phyloP scores from a whole-genome alignment of 2,113 vertebrate genomes.

The Dicerorhinus sumatrensis region DNA sequence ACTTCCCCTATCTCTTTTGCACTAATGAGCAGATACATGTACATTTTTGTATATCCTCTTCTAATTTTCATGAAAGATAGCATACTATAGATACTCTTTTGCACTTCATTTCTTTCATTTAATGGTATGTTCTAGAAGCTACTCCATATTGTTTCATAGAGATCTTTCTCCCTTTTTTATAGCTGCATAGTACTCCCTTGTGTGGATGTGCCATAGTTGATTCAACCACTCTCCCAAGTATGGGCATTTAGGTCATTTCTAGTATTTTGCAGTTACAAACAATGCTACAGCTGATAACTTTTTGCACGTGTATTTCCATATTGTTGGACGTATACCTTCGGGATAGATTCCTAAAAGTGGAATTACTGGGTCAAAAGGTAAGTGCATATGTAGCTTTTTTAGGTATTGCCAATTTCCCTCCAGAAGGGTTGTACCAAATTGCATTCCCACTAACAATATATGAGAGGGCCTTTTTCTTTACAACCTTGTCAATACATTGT shows the following conservation, averaged over 20 bases:
- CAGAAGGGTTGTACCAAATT: not conserved
- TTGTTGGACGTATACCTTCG: not conserved
- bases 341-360: not conserved
- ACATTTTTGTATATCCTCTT: not conserved
- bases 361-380: conserved; percentile 8
- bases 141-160: not conserved
- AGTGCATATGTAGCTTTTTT: not conserved
- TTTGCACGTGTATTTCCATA: conserved; percentile 12
- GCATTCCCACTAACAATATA: not conserved
- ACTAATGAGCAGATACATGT: not conserved
- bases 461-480: not conserved
- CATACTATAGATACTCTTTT: not conserved
- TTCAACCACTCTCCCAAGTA: not conserved
- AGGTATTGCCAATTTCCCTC: not conserved
- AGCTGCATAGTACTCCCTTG: not conserved
- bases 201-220: not conserved
- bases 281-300: not conserved
- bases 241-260: not conserved
- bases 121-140: not conserved
- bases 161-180: not conserved
- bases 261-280: not conserved
- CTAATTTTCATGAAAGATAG: not conserved
- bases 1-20: not conserved
- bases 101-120: not conserved
- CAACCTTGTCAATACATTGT: not conserved